A percentile compares a stretch with the other conserved stretches of the same genome.
These are phyloP conservation scores for Montipora capitata DNA, from an alignment of 92 coral and sea anemone species.

Conservation along the genomic window DNA sequence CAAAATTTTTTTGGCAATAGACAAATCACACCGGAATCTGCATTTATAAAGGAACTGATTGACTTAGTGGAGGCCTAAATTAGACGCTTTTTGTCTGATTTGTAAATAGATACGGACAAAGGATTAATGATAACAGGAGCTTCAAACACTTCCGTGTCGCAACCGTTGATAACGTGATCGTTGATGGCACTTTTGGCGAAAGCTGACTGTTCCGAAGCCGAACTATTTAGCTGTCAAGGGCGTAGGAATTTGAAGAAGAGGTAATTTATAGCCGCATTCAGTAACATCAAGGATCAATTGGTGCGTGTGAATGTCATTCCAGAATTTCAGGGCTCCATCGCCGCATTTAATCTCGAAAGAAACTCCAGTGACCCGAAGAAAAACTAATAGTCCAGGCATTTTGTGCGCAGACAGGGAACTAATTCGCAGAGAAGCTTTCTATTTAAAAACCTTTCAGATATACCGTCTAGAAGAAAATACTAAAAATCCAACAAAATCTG, in stretches of 20 bases:
- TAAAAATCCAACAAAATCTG: too few relatives aligned
- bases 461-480: not conserved
- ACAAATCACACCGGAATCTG: constrained; percentile 24
- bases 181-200: constrained; percentile 2
- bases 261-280: constrained; percentile 22
- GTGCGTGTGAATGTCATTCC: too few relatives aligned
- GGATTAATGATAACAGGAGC: too few relatives aligned
- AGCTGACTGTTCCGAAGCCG: not conserved
- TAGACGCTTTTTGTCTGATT: constrained; percentile 33
- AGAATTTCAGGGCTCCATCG: not conserved
- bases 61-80: constrained; percentile 48
- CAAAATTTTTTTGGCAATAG: constrained; percentile 31
- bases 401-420: too few relatives aligned
- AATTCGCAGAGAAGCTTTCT: too few relatives aligned
- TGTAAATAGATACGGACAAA: constrained; percentile 2
- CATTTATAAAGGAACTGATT: constrained; percentile 29
- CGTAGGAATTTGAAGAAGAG: constrained; percentile 8
- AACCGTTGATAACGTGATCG: not conserved
- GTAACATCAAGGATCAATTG: not conserved
- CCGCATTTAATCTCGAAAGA: not conserved
- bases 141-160: too few relatives aligned
- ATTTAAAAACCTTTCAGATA: not conserved
- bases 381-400: not conserved
- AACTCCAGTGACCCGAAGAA: constrained; percentile 2
- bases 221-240: constrained; percentile 6